Evolutionary conservation across 2,888 invertebrate species (phyloP).

Genomic region (Rhingia rostrata): DNA sequence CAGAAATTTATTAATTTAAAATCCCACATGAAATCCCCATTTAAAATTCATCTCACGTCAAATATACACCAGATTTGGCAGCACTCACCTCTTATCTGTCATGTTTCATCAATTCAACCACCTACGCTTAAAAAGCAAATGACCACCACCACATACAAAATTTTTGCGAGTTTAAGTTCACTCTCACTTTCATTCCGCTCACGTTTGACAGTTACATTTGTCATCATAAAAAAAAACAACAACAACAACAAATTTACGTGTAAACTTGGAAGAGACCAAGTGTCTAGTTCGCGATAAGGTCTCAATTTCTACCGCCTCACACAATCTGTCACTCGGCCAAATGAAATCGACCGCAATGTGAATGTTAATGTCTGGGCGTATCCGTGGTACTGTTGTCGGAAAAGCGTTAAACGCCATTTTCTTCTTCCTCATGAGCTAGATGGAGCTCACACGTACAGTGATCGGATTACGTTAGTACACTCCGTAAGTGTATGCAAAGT

Average conservation of each 20-base stretch:
- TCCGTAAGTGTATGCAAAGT: background rate
- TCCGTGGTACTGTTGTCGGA: slow-evolving; percentile 22
- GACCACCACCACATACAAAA: background rate
- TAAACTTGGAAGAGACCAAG: slow-evolving; percentile 24
- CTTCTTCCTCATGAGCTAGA: slow-evolving; percentile 49
- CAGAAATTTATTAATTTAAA: too few species aligned
- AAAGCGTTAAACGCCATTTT: slow-evolving; percentile 33
- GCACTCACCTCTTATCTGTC: background rate
- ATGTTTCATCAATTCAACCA: slow-evolving; percentile 15
- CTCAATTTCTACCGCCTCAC: slow-evolving; percentile 13
- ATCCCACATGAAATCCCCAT: background rate
- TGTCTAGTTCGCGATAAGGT: slow-evolving; percentile 16
- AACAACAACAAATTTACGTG: background rate
- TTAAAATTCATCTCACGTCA: background rate
- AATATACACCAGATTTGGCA: background rate
- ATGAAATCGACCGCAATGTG: slow-evolving; percentile 60
- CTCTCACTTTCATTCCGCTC: slow-evolving; percentile 63
- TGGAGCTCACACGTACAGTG: too few species aligned
- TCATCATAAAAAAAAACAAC: slow-evolving; percentile 10
- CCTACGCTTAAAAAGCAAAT: background rate
- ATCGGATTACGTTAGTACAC: slow-evolving; percentile 45
- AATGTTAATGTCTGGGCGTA: slow-evolving; percentile 71
- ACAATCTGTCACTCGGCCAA: slow-evolving; percentile 68
- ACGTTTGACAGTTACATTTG: slow-evolving; percentile 52
- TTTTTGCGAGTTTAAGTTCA: background rate